Base-by-base conservation (phyloP, 1,140 invertebrate species). In the Ooceraea biroi region DNA sequence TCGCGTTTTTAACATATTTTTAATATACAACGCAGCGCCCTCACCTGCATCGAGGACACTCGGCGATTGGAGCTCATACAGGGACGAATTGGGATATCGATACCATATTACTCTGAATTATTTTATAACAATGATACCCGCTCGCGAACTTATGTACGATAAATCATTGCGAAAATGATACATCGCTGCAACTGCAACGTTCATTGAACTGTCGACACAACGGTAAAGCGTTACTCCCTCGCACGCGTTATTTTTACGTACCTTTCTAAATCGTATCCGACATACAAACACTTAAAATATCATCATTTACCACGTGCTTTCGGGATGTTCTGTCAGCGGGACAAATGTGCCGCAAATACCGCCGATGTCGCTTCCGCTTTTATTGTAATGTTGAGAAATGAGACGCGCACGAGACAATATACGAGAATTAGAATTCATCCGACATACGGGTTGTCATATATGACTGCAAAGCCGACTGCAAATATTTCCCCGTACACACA, bases 401-500 rank as follows among this genome's bases (percentile, higher is more conserved):
- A 30, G 22, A 22, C 41, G 25, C 5, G 0, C 55, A 78, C 48
- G 17, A 41, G 22, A 48, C 22, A 57, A 55, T 48, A 57, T 44
- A 41, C 76, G 27, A 57, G 50, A 57, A 57, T 44, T 63, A 41
- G 36, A 46, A 69, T 80, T 80, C n/a, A 71, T 71, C 76, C 52
- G 50, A n/a, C 50, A 46, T 36, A 71, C 36, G 36, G 69, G 46
- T 46, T 80, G 50, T 80, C 65, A 80, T 3, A 36, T 30, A 50
- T 46, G 65, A 58, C 50, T 19, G 25, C 41, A 80, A 77, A 80
- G 65, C 65, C 50, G 36, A 57, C 25, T n/a, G 74, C 57, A 80
- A 80, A 80, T 69, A 80, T 80, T 80, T 58, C 41, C 63, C 44
- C 69, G 36, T 46, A 22, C 36, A 27, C 63, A 52, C 27, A 19